These are phyloP conservation scores for Rhaphigaster nebulosa DNA, from an alignment of 2,888 invertebrate species.

Conservation along the genomic window DNA sequence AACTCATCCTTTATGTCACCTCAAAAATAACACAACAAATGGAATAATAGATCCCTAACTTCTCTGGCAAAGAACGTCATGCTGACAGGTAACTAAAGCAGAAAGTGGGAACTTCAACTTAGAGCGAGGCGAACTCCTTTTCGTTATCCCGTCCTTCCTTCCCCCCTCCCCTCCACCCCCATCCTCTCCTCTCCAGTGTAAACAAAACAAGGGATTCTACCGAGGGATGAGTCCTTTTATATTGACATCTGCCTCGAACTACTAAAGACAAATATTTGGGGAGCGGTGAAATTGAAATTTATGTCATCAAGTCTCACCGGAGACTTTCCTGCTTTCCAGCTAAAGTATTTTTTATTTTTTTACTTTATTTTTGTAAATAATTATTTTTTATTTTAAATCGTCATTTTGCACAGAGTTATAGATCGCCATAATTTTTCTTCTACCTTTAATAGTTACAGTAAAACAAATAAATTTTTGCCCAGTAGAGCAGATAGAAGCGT, in stretches of 20 bases:
- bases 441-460: no score
- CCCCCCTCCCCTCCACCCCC: no score
- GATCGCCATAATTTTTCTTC: no score
- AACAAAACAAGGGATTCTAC: not conserved
- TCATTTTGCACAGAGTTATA: no score
- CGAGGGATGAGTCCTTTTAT: not conserved
- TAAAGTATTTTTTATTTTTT: not conserved
- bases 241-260: constrained; percentile 3
- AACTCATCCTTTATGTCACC: no score
- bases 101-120: not conserved
- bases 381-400: not conserved
- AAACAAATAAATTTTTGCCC: no score
- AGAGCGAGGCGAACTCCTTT: not conserved
- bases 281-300: not conserved
- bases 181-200: not conserved
- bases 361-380: not conserved
- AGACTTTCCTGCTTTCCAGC: not conserved
- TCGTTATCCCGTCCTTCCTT: not conserved
- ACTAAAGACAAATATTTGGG: not conserved
- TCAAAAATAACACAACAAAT: no score
- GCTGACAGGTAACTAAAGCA: not conserved
- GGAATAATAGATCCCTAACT: no score
- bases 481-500: no score
- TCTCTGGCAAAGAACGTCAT: no score
- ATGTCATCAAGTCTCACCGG: not conserved